Conservation (phyloP, 2,888 invertebrate genomes). For the Apamea crenata region DNA sequence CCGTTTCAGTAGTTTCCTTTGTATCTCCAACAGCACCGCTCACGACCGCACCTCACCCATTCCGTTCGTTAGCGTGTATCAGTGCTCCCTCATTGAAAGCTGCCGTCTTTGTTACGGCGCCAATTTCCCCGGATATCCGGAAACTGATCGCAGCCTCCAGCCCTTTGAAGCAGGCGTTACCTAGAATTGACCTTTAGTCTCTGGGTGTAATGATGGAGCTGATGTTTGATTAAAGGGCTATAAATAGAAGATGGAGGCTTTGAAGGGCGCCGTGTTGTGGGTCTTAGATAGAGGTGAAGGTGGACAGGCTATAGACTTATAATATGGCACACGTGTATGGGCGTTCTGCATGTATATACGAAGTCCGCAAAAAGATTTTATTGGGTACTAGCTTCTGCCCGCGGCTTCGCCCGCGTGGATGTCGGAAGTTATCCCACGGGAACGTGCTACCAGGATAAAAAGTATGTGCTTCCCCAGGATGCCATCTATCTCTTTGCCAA, state of each 20-base stretch:
- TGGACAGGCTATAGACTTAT: background rate
- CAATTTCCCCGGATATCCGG: constrained; percentile 61
- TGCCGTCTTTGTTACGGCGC: constrained; percentile 54
- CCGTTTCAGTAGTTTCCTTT: background rate
- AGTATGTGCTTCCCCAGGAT: no score
- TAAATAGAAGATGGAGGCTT: constrained; percentile 12
- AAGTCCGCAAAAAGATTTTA: background rate
- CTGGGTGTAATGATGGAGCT: constrained; percentile 38
- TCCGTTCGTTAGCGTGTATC: constrained; percentile 58
- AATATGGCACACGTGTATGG: background rate
- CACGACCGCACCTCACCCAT: constrained; percentile 12
- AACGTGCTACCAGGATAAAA: no score
- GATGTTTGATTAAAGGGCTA: constrained; percentile 46
- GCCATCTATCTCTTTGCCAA: no score
- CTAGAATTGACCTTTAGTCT: constrained; percentile 50
- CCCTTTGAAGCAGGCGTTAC: constrained; percentile 52
- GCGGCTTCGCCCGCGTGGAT: no score
- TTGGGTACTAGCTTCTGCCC: no score
- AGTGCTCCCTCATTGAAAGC: constrained; percentile 45
- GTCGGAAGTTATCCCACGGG: no score
- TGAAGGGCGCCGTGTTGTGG: background rate
- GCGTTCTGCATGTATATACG: background rate
- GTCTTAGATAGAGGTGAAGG: background rate
- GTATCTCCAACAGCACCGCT: background rate
- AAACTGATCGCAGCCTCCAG: constrained; percentile 38